These are phyloP conservation scores for Myrmecophaga tridactyla DNA, from an alignment of 2,113 vertebrate species.

Conservation along the genomic window DNA sequence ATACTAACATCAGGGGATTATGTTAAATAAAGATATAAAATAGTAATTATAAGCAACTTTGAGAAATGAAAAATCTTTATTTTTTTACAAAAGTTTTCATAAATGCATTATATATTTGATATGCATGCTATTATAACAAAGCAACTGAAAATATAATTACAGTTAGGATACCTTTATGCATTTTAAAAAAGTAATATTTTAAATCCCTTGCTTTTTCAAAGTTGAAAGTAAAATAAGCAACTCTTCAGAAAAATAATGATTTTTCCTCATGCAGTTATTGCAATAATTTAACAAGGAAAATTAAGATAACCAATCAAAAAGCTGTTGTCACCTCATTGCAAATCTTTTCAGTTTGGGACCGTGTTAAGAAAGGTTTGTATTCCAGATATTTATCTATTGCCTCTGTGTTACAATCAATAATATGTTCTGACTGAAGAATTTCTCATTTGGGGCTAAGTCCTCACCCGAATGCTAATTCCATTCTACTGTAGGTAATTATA, in stretches of 20 bases:
- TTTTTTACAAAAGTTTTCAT: slow-evolving; percentile 82
- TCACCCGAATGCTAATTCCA: slow-evolving; percentile 26
- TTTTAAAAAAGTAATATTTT: slow-evolving; percentile 76
- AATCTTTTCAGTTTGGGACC: slow-evolving; percentile 65
- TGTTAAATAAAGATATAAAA: slow-evolving; percentile 57
- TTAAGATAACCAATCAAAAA: slow-evolving; percentile 69
- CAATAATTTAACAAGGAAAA: slow-evolving; percentile 68
- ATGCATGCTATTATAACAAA: slow-evolving; percentile 80
- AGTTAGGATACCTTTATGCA: slow-evolving; percentile 70
- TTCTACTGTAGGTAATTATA: slow-evolving; percentile 28
- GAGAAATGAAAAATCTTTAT: slow-evolving; percentile 77
- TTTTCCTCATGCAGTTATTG: slow-evolving; percentile 50
- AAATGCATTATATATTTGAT: slow-evolving; percentile 74
- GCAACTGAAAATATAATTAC: slow-evolving; percentile 78
- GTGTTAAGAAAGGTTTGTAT: slow-evolving; percentile 55
- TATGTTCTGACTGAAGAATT: background rate
- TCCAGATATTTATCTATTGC: slow-evolving; percentile 16
- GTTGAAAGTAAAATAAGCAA: slow-evolving; percentile 79
- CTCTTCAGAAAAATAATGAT: slow-evolving; percentile 68
- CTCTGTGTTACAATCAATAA: background rate
- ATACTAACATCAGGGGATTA: slow-evolving; percentile 50
- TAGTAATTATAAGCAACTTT: slow-evolving; percentile 71
- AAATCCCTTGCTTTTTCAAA: slow-evolving; percentile 73
- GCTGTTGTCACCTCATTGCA: slow-evolving; percentile 72
- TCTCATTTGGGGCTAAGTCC: background rate